Evolutionary conservation across 2,888 invertebrate species (phyloP).

Genomic region (Dromius quadrimaculatus): DNA sequence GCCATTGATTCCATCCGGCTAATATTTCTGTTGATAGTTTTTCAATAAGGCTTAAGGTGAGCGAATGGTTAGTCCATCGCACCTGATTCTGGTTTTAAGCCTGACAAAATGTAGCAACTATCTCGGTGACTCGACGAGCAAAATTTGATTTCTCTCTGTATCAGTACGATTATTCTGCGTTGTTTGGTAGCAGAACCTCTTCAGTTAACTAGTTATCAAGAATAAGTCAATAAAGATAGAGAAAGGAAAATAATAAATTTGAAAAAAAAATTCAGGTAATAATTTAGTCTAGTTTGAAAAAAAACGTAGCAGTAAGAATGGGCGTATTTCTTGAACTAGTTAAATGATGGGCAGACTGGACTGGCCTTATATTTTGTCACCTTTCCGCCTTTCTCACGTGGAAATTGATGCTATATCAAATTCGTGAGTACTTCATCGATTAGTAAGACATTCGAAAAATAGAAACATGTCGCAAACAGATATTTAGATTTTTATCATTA

Average conservation of each 20-base stretch:
- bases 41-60: background rate
- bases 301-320: too few species aligned
- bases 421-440: too few species aligned
- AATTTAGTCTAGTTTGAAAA: too few species aligned
- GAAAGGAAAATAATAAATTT: background rate
- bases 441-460: too few species aligned
- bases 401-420: too few species aligned
- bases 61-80: background rate
- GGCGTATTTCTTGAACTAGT: too few species aligned
- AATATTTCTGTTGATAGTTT: background rate
- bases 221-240: background rate
- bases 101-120: background rate
- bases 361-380: too few species aligned
- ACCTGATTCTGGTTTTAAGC: background rate
- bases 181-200: constrained; percentile 32
- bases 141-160: background rate
- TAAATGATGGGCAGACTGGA: too few species aligned
- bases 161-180: background rate
- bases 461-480: too few species aligned
- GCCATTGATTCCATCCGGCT: background rate
- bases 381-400: too few species aligned
- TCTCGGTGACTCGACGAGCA: background rate
- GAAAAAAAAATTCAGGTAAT: too few species aligned
- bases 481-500: too few species aligned
- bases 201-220: constrained; percentile 39